Evolutionary conservation across 1,140 invertebrate species (phyloP).

Genomic region (Metopolophium dirhodum): DNA sequence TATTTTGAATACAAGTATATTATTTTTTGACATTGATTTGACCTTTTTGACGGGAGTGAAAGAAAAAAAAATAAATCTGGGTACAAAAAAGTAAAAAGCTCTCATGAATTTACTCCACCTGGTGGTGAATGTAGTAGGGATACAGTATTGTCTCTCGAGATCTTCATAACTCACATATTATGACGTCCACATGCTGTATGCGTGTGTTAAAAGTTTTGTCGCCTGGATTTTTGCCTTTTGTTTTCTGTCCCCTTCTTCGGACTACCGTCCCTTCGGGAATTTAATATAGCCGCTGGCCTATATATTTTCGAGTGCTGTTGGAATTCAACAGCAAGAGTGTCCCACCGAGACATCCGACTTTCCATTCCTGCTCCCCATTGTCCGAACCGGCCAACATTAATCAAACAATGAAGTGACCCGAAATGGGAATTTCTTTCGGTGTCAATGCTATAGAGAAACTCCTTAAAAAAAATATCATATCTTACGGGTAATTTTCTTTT

Average conservation of each 20-base stretch:
- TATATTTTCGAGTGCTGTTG: conserved; percentile 28
- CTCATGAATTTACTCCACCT: conserved; percentile 24
- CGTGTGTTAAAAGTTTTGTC: conserved; percentile 52
- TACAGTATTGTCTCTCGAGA: conserved; percentile 42
- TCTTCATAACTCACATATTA: conserved; percentile 54
- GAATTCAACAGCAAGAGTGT: conserved; percentile 45
- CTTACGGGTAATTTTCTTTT: conserved; percentile 9
- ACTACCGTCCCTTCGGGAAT: not conserved
- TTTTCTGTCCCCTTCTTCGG: not conserved
- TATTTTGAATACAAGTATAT: not conserved
- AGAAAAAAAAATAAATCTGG: conserved; percentile 7
- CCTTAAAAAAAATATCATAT: not conserved
- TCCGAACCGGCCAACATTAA: conserved; percentile 25
- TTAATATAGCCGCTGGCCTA: conserved; percentile 37
- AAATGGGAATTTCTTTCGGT: conserved; percentile 46
- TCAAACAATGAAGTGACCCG: conserved; percentile 46
- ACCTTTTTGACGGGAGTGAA: not conserved
- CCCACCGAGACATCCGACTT: conserved; percentile 32
- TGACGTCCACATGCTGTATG: conserved; percentile 29
- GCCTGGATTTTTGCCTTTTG: conserved; percentile 49
- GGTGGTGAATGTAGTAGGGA: not conserved
- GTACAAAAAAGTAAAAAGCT: not conserved
- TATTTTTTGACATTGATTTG: conserved; percentile 17
- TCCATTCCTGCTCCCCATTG: not conserved
- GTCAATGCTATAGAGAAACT: conserved; percentile 19